phyloP scores from a whole-genome alignment of 2,797 vertebrate genomes.

The Girardinus metallicus region DNA sequence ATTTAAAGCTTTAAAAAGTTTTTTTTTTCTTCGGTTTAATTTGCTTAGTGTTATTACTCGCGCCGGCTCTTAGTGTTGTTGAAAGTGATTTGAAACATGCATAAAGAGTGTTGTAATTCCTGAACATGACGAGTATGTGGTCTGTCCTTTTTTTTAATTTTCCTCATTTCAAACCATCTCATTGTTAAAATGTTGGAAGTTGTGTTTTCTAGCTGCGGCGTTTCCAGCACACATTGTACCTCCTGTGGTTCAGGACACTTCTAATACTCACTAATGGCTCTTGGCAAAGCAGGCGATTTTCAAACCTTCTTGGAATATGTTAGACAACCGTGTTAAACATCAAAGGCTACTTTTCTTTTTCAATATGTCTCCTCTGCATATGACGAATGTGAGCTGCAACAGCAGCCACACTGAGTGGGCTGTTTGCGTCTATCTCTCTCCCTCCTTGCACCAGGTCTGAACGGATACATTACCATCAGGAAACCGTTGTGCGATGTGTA shows the following conservation, averaged over 20 bases:
- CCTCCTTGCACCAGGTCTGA: conserved; percentile 36
- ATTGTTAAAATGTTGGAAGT: conserved; percentile 10
- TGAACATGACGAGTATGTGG: conserved; percentile 3
- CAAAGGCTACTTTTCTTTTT: conserved; percentile 59
- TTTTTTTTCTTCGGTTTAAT: neutral
- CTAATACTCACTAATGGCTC: conserved; percentile 67
- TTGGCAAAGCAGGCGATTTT: conserved; percentile 55
- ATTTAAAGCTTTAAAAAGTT: neutral
- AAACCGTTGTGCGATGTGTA: conserved; percentile 64
- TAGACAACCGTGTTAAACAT: conserved; percentile 51
- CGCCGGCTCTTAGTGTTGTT: neutral
- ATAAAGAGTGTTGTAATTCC: neutral
- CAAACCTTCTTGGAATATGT: conserved; percentile 44
- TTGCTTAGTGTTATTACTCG: neutral
- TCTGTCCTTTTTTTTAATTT: conserved; percentile 21
- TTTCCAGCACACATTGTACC: conserved; percentile 30
- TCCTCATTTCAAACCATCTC: conserved; percentile 28
- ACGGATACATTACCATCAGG: conserved; percentile 58
- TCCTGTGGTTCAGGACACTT: conserved; percentile 32
- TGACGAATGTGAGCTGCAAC: conserved; percentile 42
- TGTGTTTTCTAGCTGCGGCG: conserved; percentile 27
- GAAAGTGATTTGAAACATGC: neutral
- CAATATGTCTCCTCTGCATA: conserved; percentile 21
- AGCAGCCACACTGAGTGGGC: conserved; percentile 21
- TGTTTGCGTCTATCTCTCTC: conserved; percentile 24